Base-by-base conservation (phyloP, 2,113 vertebrate species). In the Microtus richardsoni region DNA sequence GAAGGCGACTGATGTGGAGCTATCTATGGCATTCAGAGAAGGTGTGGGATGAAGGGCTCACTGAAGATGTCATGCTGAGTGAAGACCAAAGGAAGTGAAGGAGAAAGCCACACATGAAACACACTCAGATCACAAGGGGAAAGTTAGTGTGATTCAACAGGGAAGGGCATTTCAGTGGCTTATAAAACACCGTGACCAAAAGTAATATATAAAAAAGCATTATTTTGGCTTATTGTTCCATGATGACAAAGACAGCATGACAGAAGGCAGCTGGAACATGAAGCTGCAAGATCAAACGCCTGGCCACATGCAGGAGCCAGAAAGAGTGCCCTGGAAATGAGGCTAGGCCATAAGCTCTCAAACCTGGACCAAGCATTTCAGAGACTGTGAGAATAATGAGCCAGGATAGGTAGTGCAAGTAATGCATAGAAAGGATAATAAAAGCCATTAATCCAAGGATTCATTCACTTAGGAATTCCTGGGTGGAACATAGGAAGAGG, bases 1-100 rank as follows among this genome's bases (percentile, higher is more conserved):
- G 7, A 13, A 6, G 19, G 44, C 13, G 16, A 26, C 2, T 73
- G 24, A 74, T 6, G 17, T 54, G n/a, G 39, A 1, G 1, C 1
- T 60, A 21, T 21, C 1, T 44, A 54, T 24, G n/a, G 39, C 44
- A 5, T 58, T 91, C 21, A 83, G 66, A 62, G 30, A 68, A 60
- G 28, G 4, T 82, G 10, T 75, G 26, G 28, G 9, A 41, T 70
- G 64, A 83, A 88, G n/a, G 33, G 52, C 8, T 87, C 62, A 39
- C 5, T 28, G 12, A 64, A 5, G 9, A 89, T 33, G 52, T 28
- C 33, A 44, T 14, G 5, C 0, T 75, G 7, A 64, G 5, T 11
- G 0, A 85, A 73, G 28, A 5, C 28, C 33, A 30, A 41, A 52
- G 33, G 14, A 94, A 16, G 39, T 87, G 49, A 71, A 28, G 24